Conservation (phyloP, 64 coral and sea anemone species). For the Porites lutea region DNA sequence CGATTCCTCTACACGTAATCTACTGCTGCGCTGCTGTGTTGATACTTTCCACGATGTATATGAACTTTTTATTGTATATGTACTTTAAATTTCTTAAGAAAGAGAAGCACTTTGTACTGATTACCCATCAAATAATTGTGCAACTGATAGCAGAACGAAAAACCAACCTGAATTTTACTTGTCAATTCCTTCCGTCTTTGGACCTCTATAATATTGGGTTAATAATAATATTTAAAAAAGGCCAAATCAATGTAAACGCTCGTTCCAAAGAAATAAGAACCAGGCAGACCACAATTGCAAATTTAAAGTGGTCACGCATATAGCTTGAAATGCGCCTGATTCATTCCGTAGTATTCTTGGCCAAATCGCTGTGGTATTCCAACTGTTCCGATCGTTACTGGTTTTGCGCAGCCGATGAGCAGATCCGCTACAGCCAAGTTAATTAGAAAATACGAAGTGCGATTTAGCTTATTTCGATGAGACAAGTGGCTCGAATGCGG, state of each 20-base stretch:
- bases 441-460: slow-evolving; percentile 1
- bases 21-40: too few relatives aligned
- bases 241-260: slow-evolving; percentile 50
- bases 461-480: neutral
- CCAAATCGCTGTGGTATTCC: neutral
- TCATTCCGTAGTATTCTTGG: neutral
- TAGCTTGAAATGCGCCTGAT: neutral
- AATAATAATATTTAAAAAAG: neutral
- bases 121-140: too few relatives aligned
- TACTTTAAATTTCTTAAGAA: too few relatives aligned
- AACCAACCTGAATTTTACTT: too few relatives aligned
- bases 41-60: too few relatives aligned
- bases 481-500: too few relatives aligned
- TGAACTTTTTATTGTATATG: too few relatives aligned
- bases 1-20: too few relatives aligned
- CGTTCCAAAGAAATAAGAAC: slow-evolving; percentile 49
- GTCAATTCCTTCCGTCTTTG: too few relatives aligned
- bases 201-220: too few relatives aligned
- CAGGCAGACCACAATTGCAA: slow-evolving; percentile 18
- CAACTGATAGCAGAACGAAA: too few relatives aligned
- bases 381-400: neutral
- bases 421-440: slow-evolving; percentile 16
- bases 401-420: neutral
- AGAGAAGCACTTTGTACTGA: too few relatives aligned
- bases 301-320: neutral